Percentiles rank a stretch among this genome's conserved stretches.
Conservation (phyloP, 2,888 invertebrate species). For the Napeogenes inachia region DNA sequence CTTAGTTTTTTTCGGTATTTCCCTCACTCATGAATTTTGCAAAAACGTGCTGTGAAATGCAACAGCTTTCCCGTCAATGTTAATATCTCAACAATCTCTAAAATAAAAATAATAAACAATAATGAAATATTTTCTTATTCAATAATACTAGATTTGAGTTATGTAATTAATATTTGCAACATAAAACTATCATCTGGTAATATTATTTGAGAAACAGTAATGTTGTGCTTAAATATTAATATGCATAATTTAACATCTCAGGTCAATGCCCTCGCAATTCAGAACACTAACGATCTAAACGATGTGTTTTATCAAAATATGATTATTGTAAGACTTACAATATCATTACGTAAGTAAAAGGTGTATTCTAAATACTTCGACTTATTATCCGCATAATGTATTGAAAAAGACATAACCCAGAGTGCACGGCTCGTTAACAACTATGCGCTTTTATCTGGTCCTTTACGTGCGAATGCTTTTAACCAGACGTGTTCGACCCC, state of each 20-base stretch:
- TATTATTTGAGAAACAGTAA: conserved; percentile 1
- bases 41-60: too few relatives aligned
- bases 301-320: neutral
- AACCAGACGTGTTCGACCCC: conserved; percentile 32
- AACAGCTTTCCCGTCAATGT: too few relatives aligned
- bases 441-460: conserved; percentile 43
- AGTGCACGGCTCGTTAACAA: conserved; percentile 40
- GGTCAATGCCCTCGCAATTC: conserved; percentile 1
- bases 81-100: neutral
- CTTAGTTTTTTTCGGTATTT: neutral
- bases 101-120: neutral
- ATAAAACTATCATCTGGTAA: neutral
- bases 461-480: conserved; percentile 53
- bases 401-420: conserved; percentile 14
- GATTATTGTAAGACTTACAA: too few relatives aligned
- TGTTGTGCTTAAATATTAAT: neutral
- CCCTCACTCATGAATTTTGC: too few relatives aligned
- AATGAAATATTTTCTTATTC: too few relatives aligned
- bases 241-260: neutral
- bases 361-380: neutral
- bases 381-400: neutral
- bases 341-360: neutral
- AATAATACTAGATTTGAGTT: too few relatives aligned
- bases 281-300: neutral
- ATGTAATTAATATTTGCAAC: too few relatives aligned